Evolutionary conservation across 2,113 vertebrate genomes (phyloP).

Genomic region (Formicarius rufipectus): DNA sequence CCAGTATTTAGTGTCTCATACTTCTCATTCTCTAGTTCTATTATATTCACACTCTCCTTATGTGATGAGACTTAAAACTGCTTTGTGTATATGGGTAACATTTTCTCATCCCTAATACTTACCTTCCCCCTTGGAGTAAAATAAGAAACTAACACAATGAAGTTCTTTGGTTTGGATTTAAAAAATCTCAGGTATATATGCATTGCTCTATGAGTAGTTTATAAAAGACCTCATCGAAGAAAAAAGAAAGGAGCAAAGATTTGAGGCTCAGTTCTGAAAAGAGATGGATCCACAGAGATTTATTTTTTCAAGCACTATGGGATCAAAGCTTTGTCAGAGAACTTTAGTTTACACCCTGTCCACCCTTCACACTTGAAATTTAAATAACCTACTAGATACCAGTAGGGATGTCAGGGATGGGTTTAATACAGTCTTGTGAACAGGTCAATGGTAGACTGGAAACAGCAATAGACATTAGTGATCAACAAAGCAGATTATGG

Average conservation of each 20-base stretch:
- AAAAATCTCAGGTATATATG: not conserved
- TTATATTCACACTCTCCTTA: not conserved
- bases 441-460: not conserved
- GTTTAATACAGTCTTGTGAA: not conserved
- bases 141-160: not conserved
- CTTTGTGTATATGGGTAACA: not conserved
- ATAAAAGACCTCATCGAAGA: not conserved
- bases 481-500: not conserved
- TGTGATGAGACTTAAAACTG: not conserved
- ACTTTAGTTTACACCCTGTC: not conserved
- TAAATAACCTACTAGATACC: not conserved
- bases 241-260: not conserved
- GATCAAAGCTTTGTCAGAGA: not conserved
- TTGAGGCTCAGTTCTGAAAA: not conserved
- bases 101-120: not conserved
- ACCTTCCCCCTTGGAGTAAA: not conserved
- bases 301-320: not conserved
- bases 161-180: not conserved
- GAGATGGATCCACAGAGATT: not conserved
- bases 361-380: not conserved
- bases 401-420: not conserved
- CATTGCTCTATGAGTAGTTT: not conserved
- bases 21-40: not conserved
- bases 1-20: not conserved
- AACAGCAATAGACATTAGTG: rapidly evolving